Conservation (phyloP, 92 coral and sea anemone genomes). For the Parazoanthus darwini region DNA sequence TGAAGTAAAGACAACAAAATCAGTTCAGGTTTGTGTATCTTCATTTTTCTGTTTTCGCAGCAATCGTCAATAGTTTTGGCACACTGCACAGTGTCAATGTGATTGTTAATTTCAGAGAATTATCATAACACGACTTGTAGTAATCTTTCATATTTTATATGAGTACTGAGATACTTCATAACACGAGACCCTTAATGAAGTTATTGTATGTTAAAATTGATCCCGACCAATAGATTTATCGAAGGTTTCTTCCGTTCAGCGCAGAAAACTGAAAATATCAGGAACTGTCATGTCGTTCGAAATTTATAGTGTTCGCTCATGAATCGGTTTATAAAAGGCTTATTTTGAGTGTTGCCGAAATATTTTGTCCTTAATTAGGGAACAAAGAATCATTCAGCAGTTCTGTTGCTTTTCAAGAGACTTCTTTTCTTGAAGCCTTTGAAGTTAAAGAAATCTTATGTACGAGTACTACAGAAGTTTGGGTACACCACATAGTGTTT, state of each 20-base stretch:
- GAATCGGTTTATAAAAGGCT: slow-evolving; percentile 7
- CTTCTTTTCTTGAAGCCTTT: background rate
- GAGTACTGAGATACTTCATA: background rate
- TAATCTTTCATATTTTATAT: slow-evolving; percentile 9
- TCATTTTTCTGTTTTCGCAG: slow-evolving; percentile 1
- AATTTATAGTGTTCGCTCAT: background rate
- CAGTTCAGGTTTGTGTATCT: slow-evolving; percentile 16
- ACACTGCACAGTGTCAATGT: background rate
- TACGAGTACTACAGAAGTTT: background rate
- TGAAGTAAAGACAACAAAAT: background rate
- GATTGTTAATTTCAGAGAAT: slow-evolving; percentile 1
- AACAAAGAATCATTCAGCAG: slow-evolving; percentile 3
- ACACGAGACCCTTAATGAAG: background rate
- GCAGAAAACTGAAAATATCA: background rate
- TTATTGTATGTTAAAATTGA: background rate
- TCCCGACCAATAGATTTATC: background rate
- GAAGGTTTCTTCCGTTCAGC: slow-evolving; percentile 9
- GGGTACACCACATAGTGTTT: background rate
- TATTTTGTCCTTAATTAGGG: slow-evolving; percentile 27
- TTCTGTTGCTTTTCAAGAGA: background rate
- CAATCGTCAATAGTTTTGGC: background rate
- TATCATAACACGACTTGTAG: background rate
- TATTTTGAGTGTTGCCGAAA: slow-evolving; percentile 24
- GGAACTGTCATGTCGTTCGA: background rate
- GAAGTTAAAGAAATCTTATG: background rate